A percentile compares a stretch with the other conserved stretches of the same genome.
Conservation (phyloP, 2,113 vertebrate species). For the Neodontobutis hainanensis region DNA sequence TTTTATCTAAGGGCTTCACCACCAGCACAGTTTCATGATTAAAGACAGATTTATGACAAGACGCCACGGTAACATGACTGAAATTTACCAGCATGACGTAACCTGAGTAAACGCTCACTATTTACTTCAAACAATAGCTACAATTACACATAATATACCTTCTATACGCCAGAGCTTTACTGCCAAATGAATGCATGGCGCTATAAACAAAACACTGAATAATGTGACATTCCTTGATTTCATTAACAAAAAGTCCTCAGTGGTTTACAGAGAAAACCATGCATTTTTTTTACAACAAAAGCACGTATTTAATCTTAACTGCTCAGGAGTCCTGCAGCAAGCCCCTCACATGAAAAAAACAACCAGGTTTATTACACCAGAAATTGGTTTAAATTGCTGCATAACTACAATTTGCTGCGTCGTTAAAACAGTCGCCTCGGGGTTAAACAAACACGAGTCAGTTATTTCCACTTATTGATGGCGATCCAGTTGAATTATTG, state of each 20-base stretch:
- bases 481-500: constrained; percentile 25
- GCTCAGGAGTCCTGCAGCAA: constrained; percentile 11
- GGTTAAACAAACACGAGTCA: constrained; percentile 40
- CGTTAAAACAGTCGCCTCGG: constrained; percentile 45
- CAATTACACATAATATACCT: background rate
- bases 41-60: background rate
- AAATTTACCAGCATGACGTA: background rate
- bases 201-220: background rate
- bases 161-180: background rate
- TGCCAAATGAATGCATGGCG: background rate
- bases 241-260: constrained; percentile 13
- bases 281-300: background rate
- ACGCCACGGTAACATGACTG: background rate
- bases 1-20: too few species aligned
- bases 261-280: too few species aligned
- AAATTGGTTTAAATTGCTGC: constrained; percentile 50
- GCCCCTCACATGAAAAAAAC: constrained; percentile 30
- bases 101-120: background rate
- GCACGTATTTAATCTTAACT: background rate
- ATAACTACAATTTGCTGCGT: constrained; percentile 21
- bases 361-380: constrained; percentile 42
- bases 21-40: too few species aligned
- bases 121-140: background rate
- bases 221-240: constrained; percentile 27
- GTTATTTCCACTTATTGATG: constrained; percentile 15